phyloP scores from a whole-genome alignment of 2,888 invertebrate genomes.

The Penaeus monodon region DNA sequence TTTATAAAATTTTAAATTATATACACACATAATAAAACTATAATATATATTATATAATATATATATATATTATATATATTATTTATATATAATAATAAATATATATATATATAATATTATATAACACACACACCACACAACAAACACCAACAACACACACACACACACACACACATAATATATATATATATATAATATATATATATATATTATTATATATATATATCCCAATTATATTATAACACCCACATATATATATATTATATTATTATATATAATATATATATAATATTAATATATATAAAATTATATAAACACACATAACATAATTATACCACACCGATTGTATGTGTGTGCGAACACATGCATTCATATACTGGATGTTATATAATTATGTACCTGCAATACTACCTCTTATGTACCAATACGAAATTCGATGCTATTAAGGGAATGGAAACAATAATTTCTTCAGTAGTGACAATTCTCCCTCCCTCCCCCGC shows the following conservation, averaged over 20 bases:
- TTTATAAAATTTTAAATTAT: too few relatives aligned
- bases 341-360: not conserved
- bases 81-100: too few relatives aligned
- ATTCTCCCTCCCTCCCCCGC: too few relatives aligned
- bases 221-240: not conserved
- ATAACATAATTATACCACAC: too few relatives aligned
- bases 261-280: conserved; percentile 16
- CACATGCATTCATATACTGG: not conserved
- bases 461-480: not conserved
- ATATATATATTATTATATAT: conserved; percentile 1
- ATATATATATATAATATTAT: too few relatives aligned
- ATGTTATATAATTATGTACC: not conserved
- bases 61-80: too few relatives aligned
- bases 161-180: too few relatives aligned
- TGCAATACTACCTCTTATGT: not conserved
- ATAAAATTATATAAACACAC: not conserved
- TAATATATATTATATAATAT: too few relatives aligned
- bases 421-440: not conserved
- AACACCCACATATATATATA: conserved; percentile 7
- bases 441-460: not conserved
- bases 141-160: too few relatives aligned
- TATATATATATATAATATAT: too few relatives aligned
- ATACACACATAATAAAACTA: too few relatives aligned
- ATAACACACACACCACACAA: too few relatives aligned
- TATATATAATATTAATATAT: not conserved